Evolutionary conservation across 2,113 vertebrate species (phyloP).

Genomic region (Hucho hucho): DNA sequence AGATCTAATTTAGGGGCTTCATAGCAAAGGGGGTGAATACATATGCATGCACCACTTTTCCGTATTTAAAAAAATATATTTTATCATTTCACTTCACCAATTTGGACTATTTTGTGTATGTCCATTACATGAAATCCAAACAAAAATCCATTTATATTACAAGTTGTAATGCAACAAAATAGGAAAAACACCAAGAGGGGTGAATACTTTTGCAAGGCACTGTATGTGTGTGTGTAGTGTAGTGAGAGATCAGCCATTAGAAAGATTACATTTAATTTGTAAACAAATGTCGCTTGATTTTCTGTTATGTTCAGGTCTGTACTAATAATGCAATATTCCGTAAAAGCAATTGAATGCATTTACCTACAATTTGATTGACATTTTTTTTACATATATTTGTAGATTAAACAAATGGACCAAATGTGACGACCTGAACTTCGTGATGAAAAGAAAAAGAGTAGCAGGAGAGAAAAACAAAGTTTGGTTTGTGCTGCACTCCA

Average conservation of each 20-base stretch:
- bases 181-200: too few species aligned
- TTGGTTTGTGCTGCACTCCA: constrained; percentile 50
- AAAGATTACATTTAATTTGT: neutral
- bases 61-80: too few species aligned
- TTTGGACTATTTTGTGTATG: too few species aligned
- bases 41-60: too few species aligned
- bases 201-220: too few species aligned
- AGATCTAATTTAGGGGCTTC: too few species aligned
- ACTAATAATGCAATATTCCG: neutral
- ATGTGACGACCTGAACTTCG: neutral
- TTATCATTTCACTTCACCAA: too few species aligned
- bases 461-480: constrained; percentile 24
- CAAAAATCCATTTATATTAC: too few species aligned
- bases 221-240: neutral
- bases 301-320: neutral
- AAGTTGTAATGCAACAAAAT: too few species aligned
- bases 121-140: too few species aligned
- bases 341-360: constrained; percentile 21
- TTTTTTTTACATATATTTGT: neutral
- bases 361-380: constrained; percentile 3
- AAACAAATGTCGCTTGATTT: constrained; percentile 5
- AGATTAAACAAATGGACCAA: neutral
- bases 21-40: too few species aligned
- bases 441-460: constrained; percentile 47
- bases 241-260: neutral